phyloP scores from a whole-genome alignment of 2,113 vertebrate species.

The Clinocottus analis region DNA sequence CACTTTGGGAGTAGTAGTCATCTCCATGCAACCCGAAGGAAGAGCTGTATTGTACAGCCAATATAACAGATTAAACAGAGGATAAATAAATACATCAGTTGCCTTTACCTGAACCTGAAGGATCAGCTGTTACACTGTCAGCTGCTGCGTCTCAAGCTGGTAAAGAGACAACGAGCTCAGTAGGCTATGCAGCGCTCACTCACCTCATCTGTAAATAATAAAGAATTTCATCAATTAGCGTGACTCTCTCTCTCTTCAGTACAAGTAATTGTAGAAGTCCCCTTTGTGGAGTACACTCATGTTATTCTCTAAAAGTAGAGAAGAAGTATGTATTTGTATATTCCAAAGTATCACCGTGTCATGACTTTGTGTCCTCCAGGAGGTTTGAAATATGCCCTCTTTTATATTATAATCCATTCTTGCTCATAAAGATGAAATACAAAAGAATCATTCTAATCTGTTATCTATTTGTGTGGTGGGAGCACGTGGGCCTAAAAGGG shows the following conservation, averaged over 20 bases:
- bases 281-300: not conserved
- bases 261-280: conserved; percentile 1
- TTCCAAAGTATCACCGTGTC: not conserved
- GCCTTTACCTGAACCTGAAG: not conserved
- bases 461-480: not conserved
- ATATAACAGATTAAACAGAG: not conserved
- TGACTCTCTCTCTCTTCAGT: not conserved
- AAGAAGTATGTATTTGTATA: not conserved
- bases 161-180: conserved; percentile 3
- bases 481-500: not conserved
- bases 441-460: not conserved
- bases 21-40: not conserved
- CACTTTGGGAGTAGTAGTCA: conserved; percentile 18
- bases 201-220: not conserved
- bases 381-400: not conserved
- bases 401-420: not conserved
- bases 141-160: not conserved
- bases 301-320: not conserved
- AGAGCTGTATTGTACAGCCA: not conserved
- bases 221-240: not conserved
- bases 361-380: not conserved
- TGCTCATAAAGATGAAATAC: not conserved
- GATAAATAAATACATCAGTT: not conserved
- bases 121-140: not conserved
- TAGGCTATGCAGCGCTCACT: not conserved